These are phyloP conservation scores for Ganaspis sp. DNA, from an alignment of 1,140 invertebrate species.

Conservation along the genomic window DNA sequence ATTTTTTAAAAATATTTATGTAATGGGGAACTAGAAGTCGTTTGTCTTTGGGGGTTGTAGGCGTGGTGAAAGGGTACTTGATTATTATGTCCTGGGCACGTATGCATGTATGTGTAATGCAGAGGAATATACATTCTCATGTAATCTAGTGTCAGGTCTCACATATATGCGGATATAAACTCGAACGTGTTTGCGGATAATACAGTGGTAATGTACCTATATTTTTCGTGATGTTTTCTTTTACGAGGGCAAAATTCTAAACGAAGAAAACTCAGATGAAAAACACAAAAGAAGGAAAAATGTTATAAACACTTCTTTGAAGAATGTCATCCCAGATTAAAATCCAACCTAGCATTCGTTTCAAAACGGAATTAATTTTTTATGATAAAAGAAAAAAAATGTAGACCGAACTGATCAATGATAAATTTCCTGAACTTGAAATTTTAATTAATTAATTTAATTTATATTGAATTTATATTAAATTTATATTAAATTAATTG, in stretches of 20 bases:
- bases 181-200: constrained; percentile 21
- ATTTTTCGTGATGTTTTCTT: constrained; percentile 13
- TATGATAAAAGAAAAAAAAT: too few species aligned
- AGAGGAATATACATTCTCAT: background rate
- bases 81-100: background rate
- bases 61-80: constrained; percentile 28
- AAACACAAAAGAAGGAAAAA: background rate
- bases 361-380: too few species aligned
- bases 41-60: background rate
- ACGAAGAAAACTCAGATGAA: background rate
- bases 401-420: too few species aligned
- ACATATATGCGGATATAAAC: constrained; percentile 16
- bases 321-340: background rate
- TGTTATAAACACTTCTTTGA: background rate
- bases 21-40: background rate
- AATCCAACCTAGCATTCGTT: too few species aligned
- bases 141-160: constrained; percentile 17
- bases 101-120: background rate
- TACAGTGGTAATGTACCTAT: constrained; percentile 20
- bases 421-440: too few species aligned
- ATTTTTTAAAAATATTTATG: background rate
- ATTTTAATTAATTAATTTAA: too few species aligned
- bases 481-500: too few species aligned
- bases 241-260: constrained; percentile 12
- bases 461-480: too few species aligned